A percentile compares a stretch with the other conserved stretches of the same genome.
Conservation (phyloP, 2,797 vertebrate species). For the Enoplosus armatus region DNA sequence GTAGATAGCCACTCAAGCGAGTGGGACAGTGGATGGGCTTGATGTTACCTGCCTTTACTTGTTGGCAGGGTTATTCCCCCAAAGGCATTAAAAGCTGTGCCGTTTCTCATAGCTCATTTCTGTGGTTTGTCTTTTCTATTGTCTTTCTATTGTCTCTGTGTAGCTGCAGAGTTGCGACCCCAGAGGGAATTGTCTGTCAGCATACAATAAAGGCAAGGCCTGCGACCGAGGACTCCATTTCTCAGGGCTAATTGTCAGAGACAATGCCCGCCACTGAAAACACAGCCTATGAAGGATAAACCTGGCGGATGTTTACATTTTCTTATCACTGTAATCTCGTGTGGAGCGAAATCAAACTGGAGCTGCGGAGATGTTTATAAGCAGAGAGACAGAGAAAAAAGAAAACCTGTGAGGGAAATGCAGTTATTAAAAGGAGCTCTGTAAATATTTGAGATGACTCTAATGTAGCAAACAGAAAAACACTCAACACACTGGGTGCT, state of each 20-base stretch:
- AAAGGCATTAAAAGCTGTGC: slow-evolving; percentile 47
- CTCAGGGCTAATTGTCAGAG: slow-evolving; percentile 78
- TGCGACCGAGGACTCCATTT: slow-evolving; percentile 68
- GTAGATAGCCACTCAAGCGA: slow-evolving; percentile 64
- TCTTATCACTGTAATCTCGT: slow-evolving; percentile 75
- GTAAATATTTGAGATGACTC: slow-evolving; percentile 75
- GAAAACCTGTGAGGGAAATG: slow-evolving; percentile 67
- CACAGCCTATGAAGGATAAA: slow-evolving; percentile 71
- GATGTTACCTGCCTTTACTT: slow-evolving; percentile 62
- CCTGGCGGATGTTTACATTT: slow-evolving; percentile 80
- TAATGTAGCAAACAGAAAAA: slow-evolving; percentile 66
- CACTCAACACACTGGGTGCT: slow-evolving; percentile 61
- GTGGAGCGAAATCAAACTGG: slow-evolving; percentile 52
- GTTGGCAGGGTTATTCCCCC: slow-evolving; percentile 51
- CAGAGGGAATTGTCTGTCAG: slow-evolving; percentile 80
- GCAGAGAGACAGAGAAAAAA: slow-evolving; percentile 20
- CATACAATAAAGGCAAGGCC: slow-evolving; percentile 75
- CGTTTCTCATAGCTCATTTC: slow-evolving; percentile 66
- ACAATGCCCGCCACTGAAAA: slow-evolving; percentile 71
- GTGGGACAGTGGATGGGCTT: slow-evolving; percentile 74
- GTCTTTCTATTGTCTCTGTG: slow-evolving; percentile 64
- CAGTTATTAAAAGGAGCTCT: slow-evolving; percentile 79
- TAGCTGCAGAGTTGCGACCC: slow-evolving; percentile 65
- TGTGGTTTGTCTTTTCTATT: slow-evolving; percentile 61
- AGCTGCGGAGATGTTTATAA: slow-evolving; percentile 49